A percentile compares a stretch with the other conserved stretches of the same genome.
phyloP scores from a whole-genome alignment of 2,113 vertebrate genomes.

The Salvelinus fontinalis region DNA sequence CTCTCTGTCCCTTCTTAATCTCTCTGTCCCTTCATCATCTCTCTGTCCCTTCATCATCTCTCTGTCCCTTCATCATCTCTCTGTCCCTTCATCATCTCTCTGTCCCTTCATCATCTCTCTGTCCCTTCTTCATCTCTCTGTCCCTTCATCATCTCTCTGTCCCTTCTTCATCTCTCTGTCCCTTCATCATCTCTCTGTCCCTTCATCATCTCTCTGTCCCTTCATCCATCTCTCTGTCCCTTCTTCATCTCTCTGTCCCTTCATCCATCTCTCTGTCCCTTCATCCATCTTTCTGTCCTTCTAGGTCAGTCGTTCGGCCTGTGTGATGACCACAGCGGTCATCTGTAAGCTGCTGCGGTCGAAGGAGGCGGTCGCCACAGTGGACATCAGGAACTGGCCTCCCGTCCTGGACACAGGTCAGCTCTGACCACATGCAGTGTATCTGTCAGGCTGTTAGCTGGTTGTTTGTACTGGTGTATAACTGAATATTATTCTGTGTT shows the following conservation, averaged over 20 bases:
- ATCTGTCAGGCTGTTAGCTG: too few relatives aligned
- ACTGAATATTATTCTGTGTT: neutral
- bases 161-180: neutral
- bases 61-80: neutral
- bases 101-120: neutral
- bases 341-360: conserved; percentile 96
- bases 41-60: neutral
- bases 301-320: conserved; percentile 95
- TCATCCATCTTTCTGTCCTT: neutral
- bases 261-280: neutral
- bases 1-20: neutral
- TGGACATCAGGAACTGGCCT: conserved; percentile 96
- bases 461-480: too few relatives aligned
- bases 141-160: neutral
- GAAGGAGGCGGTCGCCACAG: conserved; percentile 89
- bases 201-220: too few relatives aligned
- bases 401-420: conserved; percentile 93
- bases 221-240: too few relatives aligned
- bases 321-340: conserved; percentile 94
- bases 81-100: neutral
- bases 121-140: neutral
- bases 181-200: neutral
- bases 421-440: too few relatives aligned
- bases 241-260: neutral
- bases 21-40: neutral